These are phyloP conservation scores for Spisula solida DNA, from an alignment of 2,888 invertebrate genomes.

Conservation along the genomic window DNA sequence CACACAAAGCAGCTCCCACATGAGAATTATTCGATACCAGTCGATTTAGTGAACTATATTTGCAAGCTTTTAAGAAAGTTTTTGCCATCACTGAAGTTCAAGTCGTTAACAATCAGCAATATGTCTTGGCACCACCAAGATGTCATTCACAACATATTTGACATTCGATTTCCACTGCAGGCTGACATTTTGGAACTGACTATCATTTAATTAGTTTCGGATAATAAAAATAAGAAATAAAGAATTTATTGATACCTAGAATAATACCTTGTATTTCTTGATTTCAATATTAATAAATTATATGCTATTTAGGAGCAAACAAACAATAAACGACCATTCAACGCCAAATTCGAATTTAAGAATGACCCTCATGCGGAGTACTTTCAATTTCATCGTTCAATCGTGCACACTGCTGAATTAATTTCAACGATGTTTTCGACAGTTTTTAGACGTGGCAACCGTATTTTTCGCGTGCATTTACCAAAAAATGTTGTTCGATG, in stretches of 20 bases:
- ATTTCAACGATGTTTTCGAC: slow-evolving; percentile 44
- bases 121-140: background rate
- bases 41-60: background rate
- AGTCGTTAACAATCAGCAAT: background rate
- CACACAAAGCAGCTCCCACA: background rate
- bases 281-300: background rate
- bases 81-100: background rate
- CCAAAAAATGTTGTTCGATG: background rate
- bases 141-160: background rate
- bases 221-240: background rate
- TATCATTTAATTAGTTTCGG: background rate
- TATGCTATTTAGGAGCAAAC: background rate
- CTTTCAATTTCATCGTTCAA: background rate
- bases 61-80: background rate
- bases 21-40: background rate
- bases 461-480: background rate
- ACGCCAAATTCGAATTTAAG: background rate
- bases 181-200: slow-evolving; percentile 22
- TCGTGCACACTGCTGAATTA: background rate
- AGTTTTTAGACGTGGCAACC: slow-evolving; percentile 46
- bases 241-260: background rate
- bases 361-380: background rate
- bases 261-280: background rate
- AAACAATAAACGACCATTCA: background rate
- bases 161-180: slow-evolving; percentile 12